A percentile compares a stretch with the other conserved stretches of the same genome.
phyloP scores from a whole-genome alignment of 2,888 invertebrate species.

The Drosophila crucigera region DNA sequence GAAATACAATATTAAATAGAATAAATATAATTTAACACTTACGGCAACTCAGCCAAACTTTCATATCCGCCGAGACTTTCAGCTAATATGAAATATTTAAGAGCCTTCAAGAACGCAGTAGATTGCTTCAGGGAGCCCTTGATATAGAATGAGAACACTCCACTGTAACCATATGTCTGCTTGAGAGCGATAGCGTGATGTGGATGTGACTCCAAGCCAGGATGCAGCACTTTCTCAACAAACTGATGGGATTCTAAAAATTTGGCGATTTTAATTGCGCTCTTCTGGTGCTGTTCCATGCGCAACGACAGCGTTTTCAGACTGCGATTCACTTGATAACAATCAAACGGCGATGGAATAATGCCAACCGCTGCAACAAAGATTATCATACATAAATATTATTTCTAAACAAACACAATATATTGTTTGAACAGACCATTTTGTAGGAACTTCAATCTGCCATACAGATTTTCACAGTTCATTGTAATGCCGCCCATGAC shows the following conservation, averaged over 20 bases:
- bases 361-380: constrained; percentile 87
- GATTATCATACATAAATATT: not conserved
- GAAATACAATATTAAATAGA: not conserved
- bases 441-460: constrained; percentile 93
- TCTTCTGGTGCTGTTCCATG: constrained; percentile 95
- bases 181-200: constrained; percentile 92
- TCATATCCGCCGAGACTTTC: constrained; percentile 98
- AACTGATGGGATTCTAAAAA: constrained; percentile 93
- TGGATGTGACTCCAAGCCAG: constrained; percentile 94
- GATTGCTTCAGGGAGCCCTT: constrained; percentile 91
- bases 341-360: constrained; percentile 98
- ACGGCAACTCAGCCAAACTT: constrained; percentile 97
- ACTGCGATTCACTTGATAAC: constrained; percentile 96
- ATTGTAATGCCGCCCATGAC: constrained; percentile 96
- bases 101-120: constrained; percentile 89
- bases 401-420: constrained; percentile 52
- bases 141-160: constrained; percentile 95
- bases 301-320: constrained; percentile 96
- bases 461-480: constrained; percentile 90
- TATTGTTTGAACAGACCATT: constrained; percentile 88
- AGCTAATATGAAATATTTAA: constrained; percentile 94
- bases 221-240: constrained; percentile 93
- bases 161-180: constrained; percentile 95
- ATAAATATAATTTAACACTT: constrained; percentile 85
- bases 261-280: constrained; percentile 91